Evolutionary conservation across 2,113 vertebrate genomes (phyloP).

Genomic region (Epinephelus lanceolatus): DNA sequence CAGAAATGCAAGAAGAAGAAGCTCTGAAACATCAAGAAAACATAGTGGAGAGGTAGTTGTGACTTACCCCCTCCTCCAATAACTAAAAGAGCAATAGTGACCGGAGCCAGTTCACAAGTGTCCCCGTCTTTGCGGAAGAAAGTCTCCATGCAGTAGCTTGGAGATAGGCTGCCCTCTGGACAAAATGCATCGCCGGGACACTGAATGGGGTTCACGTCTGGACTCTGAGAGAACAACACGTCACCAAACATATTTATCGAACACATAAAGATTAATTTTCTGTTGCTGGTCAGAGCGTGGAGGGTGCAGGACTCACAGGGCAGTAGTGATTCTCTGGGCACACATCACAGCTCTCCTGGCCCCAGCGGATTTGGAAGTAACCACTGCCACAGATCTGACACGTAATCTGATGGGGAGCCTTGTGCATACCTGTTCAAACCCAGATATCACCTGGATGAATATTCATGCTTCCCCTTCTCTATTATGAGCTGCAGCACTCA

Average conservation of each 20-base stretch:
- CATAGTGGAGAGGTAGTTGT: not conserved
- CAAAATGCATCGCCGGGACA: conserved; percentile 91
- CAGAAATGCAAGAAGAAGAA: not conserved
- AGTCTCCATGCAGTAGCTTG: conserved; percentile 90
- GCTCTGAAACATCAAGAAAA: not conserved
- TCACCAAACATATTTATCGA: conserved; percentile 12
- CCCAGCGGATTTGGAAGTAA: conserved; percentile 86
- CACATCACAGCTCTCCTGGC: conserved; percentile 86
- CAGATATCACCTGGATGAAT: conserved; percentile 13
- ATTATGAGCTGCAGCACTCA: not conserved
- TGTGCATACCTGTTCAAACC: conserved; percentile 86
- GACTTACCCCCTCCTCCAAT: conserved; percentile 84
- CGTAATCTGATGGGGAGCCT: conserved; percentile 75
- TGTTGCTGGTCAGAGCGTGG: not conserved
- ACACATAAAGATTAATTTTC: not conserved
- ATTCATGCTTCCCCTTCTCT: not conserved
- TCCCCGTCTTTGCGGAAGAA: conserved; percentile 88
- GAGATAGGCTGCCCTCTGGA: conserved; percentile 86
- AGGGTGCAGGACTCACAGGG: conserved; percentile 84
- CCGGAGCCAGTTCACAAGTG: conserved; percentile 88
- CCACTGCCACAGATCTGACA: conserved; percentile 88
- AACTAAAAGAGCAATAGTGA: conserved; percentile 86
- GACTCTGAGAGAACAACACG: conserved; percentile 82
- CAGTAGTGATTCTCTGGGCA: conserved; percentile 92
- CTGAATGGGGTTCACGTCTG: conserved; percentile 87